phyloP scores from a whole-genome alignment of 2,113 vertebrate species.

The Aviceda subcristata region DNA sequence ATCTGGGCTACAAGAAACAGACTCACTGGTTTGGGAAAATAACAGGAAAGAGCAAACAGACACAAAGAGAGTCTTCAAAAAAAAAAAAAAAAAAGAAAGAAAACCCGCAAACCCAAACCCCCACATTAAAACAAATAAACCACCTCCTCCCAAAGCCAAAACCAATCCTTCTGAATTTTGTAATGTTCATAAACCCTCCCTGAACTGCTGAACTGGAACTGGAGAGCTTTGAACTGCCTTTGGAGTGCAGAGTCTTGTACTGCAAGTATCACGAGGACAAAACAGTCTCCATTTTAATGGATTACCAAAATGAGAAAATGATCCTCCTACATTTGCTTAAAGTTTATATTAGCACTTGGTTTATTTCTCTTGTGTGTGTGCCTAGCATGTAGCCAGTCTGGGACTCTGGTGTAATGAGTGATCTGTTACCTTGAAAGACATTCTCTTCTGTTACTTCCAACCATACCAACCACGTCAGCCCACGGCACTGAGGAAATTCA shows the following conservation, averaged over 20 bases:
- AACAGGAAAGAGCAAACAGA: not conserved
- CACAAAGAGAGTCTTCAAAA: not conserved
- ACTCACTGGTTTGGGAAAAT: not conserved
- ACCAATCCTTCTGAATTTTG: not conserved
- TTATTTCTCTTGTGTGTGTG: not conserved
- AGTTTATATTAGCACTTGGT: not conserved
- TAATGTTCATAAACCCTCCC: not conserved
- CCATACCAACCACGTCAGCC: not conserved
- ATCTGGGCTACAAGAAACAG: not conserved
- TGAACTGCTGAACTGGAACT: not conserved
- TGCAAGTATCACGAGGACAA: not conserved
- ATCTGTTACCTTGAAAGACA: not conserved
- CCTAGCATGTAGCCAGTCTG: not conserved
- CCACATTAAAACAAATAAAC: not conserved
- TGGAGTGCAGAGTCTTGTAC: not conserved
- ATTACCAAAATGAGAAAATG: not conserved
- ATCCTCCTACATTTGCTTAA: not conserved
- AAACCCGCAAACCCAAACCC: not conserved
- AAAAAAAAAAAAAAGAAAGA: not conserved
- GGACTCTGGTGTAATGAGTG: not conserved
- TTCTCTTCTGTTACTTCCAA: not conserved
- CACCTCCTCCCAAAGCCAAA: not conserved
- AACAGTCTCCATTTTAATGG: not conserved
- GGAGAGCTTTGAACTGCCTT: not conserved
- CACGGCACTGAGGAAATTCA: not conserved